These are phyloP conservation scores for Sebastes flavidus DNA, from an alignment of 2,797 vertebrate species.

Conservation along the genomic window DNA sequence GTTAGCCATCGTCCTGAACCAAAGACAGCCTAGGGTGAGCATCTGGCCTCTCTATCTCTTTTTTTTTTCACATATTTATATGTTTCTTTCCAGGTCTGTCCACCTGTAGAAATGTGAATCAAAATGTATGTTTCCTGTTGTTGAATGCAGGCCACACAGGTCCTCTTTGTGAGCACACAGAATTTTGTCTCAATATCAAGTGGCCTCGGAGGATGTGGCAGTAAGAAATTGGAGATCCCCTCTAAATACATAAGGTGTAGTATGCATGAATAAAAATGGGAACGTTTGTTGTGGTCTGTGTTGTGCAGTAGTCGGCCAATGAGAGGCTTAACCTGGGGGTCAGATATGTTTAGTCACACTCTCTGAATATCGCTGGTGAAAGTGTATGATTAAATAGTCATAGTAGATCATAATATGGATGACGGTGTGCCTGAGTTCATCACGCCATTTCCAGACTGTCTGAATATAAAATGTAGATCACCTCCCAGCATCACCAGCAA, in stretches of 20 bases:
- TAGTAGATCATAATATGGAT: no score
- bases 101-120: background rate
- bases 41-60: background rate
- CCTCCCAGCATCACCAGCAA: background rate
- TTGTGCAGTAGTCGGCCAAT: background rate
- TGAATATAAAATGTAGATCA: background rate
- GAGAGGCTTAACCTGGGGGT: background rate
- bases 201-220: constrained; percentile 91
- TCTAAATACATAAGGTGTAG: constrained; percentile 88
- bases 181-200: constrained; percentile 89
- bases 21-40: constrained; percentile 89
- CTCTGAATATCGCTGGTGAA: background rate
- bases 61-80: background rate
- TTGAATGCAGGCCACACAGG: constrained; percentile 87
- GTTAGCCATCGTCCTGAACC: constrained; percentile 90
- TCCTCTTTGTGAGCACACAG: constrained; percentile 91
- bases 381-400: background rate
- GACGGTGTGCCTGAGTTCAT: background rate
- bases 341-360: background rate
- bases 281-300: background rate
- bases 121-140: constrained; percentile 1
- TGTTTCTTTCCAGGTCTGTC: background rate
- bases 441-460: background rate
- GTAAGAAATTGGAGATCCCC: constrained; percentile 82
- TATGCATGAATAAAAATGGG: background rate